A percentile compares a stretch with the other conserved stretches of the same genome.
These are phyloP conservation scores for Choristoneura fumiferana DNA, from an alignment of 1,140 invertebrate species.

Conservation along the genomic window DNA sequence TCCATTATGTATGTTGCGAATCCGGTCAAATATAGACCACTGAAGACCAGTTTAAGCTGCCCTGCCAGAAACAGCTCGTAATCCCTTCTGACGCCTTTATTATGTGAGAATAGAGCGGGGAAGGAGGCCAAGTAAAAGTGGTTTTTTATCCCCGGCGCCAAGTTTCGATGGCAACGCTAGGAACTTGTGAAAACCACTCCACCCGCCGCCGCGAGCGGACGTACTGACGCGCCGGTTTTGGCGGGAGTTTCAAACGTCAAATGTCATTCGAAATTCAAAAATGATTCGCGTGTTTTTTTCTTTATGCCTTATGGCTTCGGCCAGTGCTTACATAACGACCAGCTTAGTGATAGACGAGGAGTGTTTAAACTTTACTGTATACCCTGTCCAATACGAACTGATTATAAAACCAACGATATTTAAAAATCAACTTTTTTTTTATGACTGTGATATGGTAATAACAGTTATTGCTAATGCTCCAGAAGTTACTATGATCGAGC, in stretches of 20 bases:
- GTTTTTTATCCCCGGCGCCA: constrained; percentile 26
- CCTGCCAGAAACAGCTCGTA: constrained; percentile 5
- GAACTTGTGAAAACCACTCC: constrained; percentile 23
- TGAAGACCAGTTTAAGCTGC: constrained; percentile 13
- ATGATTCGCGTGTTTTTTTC: constrained; percentile 37
- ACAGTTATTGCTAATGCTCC: constrained; percentile 62
- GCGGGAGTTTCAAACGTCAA: constrained; percentile 23
- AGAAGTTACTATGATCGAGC: constrained; percentile 54
- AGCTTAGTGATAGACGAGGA: constrained; percentile 55
- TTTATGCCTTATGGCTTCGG: constrained; percentile 19
- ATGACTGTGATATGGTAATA: constrained; percentile 56
- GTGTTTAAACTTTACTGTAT: constrained; percentile 70
- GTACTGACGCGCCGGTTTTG: constrained; percentile 25
- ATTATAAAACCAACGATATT: constrained; percentile 54
- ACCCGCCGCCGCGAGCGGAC: constrained; percentile 35
- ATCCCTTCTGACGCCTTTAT: neutral
- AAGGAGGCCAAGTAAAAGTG: constrained; percentile 26
- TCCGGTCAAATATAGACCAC: constrained; percentile 9
- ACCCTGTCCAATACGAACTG: constrained; percentile 67
- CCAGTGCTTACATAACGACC: constrained; percentile 26
- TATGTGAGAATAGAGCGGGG: neutral
- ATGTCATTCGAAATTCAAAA: constrained; percentile 30
- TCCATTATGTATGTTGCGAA: constrained; percentile 6
- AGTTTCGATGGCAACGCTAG: constrained; percentile 24
- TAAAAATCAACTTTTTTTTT: constrained; percentile 45